Percentiles rank a stretch among this genome's conserved stretches.
Conservation (phyloP, 2,888 invertebrate species). For the Timema podura region DNA sequence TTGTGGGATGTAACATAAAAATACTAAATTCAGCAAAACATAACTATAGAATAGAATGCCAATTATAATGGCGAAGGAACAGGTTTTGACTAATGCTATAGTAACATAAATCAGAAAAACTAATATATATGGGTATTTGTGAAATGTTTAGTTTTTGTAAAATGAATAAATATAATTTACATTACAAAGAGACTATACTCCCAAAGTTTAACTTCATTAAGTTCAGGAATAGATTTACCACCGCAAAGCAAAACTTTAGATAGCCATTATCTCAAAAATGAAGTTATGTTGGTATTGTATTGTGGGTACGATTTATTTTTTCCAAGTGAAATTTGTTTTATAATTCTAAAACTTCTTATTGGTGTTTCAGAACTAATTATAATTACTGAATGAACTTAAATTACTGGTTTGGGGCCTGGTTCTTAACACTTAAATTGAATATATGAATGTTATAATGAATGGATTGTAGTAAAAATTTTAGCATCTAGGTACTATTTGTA, state of each 20-base stretch:
- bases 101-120: conserved; percentile 2
- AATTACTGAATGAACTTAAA: too few species aligned
- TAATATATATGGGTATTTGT: background rate
- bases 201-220: background rate
- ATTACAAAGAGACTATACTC: background rate
- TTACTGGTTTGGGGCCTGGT: too few species aligned
- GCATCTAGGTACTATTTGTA: too few species aligned
- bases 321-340: too few species aligned
- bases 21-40: too few species aligned
- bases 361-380: too few species aligned
- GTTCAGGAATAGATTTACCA: background rate
- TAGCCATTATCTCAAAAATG: background rate
- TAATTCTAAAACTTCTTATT: too few species aligned
- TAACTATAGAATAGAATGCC: background rate
- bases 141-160: background rate
- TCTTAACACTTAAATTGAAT: too few species aligned
- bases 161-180: background rate
- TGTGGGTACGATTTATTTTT: conserved; percentile 3
- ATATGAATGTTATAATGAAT: too few species aligned
- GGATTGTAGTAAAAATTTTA: too few species aligned
- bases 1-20: background rate
- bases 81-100: background rate
- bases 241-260: background rate
- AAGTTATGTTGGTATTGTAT: conserved; percentile 10
- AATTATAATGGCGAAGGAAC: background rate